Conservation (phyloP, 1,140 invertebrate species). For the Meloidogyne chitwoodi region DNA sequence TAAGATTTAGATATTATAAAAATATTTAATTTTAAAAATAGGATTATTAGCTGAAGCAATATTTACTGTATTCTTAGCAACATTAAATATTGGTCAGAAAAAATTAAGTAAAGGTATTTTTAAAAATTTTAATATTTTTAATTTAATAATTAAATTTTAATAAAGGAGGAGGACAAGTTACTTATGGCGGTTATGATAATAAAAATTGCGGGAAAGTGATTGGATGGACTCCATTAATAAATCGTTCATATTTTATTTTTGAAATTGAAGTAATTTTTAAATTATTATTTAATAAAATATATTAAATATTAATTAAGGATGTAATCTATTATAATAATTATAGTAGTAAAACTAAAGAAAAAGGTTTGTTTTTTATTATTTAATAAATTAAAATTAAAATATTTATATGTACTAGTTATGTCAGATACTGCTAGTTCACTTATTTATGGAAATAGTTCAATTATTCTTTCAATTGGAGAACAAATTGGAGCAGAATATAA, state of each 20-base stretch:
- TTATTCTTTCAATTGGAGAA: conserved; percentile 30
- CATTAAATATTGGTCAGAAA: background rate
- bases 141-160: background rate
- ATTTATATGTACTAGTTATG: conserved; percentile 27
- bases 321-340: too few relatives aligned
- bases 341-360: too few relatives aligned
- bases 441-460: conserved; percentile 29
- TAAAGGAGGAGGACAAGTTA: conserved; percentile 6
- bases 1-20: too few relatives aligned
- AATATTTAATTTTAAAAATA: background rate
- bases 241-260: conserved; percentile 16
- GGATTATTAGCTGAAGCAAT: background rate
- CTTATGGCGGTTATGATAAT: conserved; percentile 26
- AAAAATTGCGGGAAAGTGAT: conserved; percentile 25
- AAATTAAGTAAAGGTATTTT: background rate
- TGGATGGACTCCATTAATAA: conserved; percentile 13
- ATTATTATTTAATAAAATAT: background rate
- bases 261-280: conserved; percentile 8
- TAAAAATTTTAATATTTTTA: background rate
- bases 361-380: too few relatives aligned
- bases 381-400: too few relatives aligned
- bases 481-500: conserved; percentile 18
- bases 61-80: background rate
- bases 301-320: too few relatives aligned
- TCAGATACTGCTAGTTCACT: conserved; percentile 52